Percentiles rank a stretch among this genome's conserved stretches.
These are phyloP conservation scores for Callyntrura sp. DNA, from an alignment of 2,888 invertebrate genomes.

Conservation along the genomic window DNA sequence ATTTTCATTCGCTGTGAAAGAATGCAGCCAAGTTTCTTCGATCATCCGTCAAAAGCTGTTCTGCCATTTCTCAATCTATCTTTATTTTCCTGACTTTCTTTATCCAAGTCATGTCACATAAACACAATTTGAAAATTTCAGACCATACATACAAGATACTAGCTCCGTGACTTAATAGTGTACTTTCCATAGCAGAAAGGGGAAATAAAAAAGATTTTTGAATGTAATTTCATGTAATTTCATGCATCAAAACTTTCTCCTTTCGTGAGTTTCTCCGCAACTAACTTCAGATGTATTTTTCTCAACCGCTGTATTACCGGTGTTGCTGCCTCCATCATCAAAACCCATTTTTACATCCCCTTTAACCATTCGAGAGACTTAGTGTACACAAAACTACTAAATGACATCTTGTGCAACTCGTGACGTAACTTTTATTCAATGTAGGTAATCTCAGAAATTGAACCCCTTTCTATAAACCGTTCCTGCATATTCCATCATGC, in stretches of 20 bases:
- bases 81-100: constrained; percentile 69
- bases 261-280: background rate
- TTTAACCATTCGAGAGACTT: background rate
- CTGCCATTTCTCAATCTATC: constrained; percentile 66
- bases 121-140: constrained; percentile 35
- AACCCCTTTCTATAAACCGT: background rate
- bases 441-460: constrained; percentile 41
- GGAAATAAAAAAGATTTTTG: constrained; percentile 7
- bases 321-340: background rate
- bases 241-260: constrained; percentile 74
- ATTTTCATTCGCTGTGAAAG: constrained; percentile 44
- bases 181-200: background rate
- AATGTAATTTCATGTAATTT: constrained; percentile 78
- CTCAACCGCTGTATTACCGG: background rate
- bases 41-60: constrained; percentile 73
- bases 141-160: background rate
- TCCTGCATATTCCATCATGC: constrained; percentile 21
- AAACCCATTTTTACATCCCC: background rate
- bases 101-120: constrained; percentile 48
- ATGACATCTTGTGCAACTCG: background rate
- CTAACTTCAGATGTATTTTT: constrained; percentile 11
- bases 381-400: background rate
- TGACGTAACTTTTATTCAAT: constrained; percentile 45
- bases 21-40: constrained; percentile 51
- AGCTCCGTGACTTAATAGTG: background rate